Conservation (phyloP, 2,888 invertebrate genomes). For the Lucinisca nassula region DNA sequence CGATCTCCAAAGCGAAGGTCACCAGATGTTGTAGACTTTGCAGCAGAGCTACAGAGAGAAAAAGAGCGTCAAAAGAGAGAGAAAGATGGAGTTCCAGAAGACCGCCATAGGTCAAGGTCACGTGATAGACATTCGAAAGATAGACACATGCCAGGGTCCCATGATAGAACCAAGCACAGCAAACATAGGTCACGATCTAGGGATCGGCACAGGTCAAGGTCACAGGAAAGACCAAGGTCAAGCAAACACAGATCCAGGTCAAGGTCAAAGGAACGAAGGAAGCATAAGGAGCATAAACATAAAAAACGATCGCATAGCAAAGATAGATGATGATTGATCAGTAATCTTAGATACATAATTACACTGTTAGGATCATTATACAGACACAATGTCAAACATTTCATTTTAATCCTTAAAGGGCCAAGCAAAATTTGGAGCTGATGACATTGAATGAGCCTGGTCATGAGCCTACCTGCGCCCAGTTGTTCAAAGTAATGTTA, state of each 20-base stretch:
- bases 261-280: conserved; percentile 2
- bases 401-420: too few relatives aligned
- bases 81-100: conserved; percentile 65
- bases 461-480: too few relatives aligned
- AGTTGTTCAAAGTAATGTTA: too few relatives aligned
- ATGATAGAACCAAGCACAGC: conserved; percentile 35
- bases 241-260: conserved; percentile 20
- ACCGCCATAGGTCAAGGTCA: conserved; percentile 63
- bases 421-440: too few relatives aligned
- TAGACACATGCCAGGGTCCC: conserved; percentile 50
- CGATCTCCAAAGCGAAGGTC: conserved; percentile 26
- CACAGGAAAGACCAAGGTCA: conserved; percentile 27
- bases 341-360: too few relatives aligned
- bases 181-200: conserved; percentile 67
- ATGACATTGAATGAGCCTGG: too few relatives aligned
- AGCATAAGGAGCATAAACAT: background rate
- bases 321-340: background rate
- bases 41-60: conserved; percentile 79
- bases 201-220: conserved; percentile 50
- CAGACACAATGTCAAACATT: too few relatives aligned
- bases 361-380: too few relatives aligned
- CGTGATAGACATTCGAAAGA: conserved; percentile 45
- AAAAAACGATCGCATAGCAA: conserved; percentile 1
- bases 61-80: conserved; percentile 79
- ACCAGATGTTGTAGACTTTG: conserved; percentile 74